Evolutionary conservation across 2,797 vertebrate species (phyloP).

Genomic region (Lithobates pipiens): DNA sequence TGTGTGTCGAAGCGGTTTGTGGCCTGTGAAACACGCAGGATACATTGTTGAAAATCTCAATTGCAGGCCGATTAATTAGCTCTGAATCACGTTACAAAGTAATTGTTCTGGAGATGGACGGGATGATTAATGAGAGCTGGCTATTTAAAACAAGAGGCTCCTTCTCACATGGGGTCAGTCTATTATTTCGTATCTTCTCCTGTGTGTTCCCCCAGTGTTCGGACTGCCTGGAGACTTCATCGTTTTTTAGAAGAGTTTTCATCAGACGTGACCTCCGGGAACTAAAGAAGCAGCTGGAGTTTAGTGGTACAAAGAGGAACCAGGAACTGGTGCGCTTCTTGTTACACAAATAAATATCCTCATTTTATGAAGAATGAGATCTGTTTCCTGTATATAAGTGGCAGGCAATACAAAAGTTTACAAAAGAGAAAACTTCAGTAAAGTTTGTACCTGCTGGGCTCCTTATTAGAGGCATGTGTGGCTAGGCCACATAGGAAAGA

Average conservation of each 20-base stretch:
- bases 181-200: conserved; percentile 29
- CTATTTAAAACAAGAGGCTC: conserved; percentile 25
- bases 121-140: conserved; percentile 46
- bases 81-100: conserved; percentile 52
- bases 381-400: not conserved
- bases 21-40: conserved; percentile 41
- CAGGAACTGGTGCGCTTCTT: not conserved
- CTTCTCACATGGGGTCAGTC: conserved; percentile 28
- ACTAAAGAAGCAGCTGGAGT: conserved; percentile 27
- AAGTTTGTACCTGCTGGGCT: not conserved
- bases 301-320: conserved; percentile 13
- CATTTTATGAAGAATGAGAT: conserved; percentile 3
- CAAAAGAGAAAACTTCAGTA: not conserved
- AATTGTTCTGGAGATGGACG: conserved; percentile 30
- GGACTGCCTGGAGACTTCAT: conserved; percentile 18
- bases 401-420: not conserved
- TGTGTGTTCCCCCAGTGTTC: conserved; percentile 17
- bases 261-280: conserved; percentile 28
- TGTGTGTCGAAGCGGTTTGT: conserved; percentile 34
- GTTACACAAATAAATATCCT: conserved; percentile 20
- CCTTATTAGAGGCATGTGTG: not conserved
- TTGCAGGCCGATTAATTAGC: conserved; percentile 53
- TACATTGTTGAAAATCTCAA: conserved; percentile 47
- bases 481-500: not conserved
- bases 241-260: conserved; percentile 22